Evolutionary conservation across 2,888 invertebrate genomes (phyloP).

Genomic region (Meta bourneti): DNA sequence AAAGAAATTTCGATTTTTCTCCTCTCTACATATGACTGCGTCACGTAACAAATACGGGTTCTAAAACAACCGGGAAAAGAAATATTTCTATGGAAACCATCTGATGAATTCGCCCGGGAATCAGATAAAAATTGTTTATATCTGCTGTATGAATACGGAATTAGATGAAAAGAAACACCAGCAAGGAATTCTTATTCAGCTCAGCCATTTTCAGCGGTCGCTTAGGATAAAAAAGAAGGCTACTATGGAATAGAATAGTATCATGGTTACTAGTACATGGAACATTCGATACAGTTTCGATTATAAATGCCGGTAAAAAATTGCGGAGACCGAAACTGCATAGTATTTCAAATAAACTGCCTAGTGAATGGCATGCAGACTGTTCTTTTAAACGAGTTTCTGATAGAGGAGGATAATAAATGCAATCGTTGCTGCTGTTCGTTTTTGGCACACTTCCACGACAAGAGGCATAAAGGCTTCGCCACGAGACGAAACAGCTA

Average conservation of each 20-base stretch:
- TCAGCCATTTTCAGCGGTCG: background rate
- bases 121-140: background rate
- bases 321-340: background rate
- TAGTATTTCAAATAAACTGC: background rate
- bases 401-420: background rate
- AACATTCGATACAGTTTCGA: background rate
- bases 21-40: background rate
- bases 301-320: background rate
- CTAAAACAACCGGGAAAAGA: background rate
- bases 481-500: background rate
- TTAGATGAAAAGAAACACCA: background rate
- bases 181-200: background rate
- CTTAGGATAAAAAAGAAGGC: background rate
- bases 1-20: constrained; percentile 7
- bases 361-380: background rate
- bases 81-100: constrained; percentile 39
- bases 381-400: background rate
- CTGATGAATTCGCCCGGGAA: constrained; percentile 23
- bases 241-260: background rate
- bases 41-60: constrained; percentile 11
- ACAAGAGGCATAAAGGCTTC: background rate
- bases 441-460: background rate
- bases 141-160: constrained; percentile 19
- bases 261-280: background rate
- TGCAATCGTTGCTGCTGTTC: background rate